Conservation (phyloP, 2,113 vertebrate species). For the Spizaetus ornatus region DNA sequence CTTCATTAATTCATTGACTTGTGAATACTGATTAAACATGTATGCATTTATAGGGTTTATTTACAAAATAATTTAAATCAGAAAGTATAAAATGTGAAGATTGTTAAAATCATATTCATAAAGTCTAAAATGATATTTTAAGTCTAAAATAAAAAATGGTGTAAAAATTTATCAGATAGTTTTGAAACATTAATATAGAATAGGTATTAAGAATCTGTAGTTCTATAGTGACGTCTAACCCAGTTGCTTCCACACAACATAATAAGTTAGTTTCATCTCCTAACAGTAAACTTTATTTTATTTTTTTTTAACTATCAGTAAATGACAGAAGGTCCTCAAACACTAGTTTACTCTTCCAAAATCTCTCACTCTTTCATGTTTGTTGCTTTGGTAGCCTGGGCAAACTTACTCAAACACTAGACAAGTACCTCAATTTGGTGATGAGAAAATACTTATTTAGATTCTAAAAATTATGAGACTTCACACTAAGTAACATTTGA, state of each 20-base stretch:
- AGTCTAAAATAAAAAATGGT: not conserved
- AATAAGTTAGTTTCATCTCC: not conserved
- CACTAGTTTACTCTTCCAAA: not conserved
- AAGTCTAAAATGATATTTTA: not conserved
- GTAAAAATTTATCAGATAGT: not conserved
- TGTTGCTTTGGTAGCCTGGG: not conserved
- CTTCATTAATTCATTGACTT: not conserved
- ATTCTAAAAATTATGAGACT: not conserved
- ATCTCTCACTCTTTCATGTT: not conserved
- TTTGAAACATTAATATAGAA: not conserved
- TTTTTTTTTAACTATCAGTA: not conserved
- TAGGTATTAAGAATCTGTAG: not conserved
- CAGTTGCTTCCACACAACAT: not conserved
- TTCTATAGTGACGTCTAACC: not conserved
- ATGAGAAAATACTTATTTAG: not conserved
- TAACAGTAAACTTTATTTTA: not conserved
- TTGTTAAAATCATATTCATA: not conserved
- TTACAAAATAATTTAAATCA: not conserved
- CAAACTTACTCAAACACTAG: not conserved
- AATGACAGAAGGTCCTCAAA: not conserved
- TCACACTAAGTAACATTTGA: not conserved
- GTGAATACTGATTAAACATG: not conserved
- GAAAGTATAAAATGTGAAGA: not conserved
- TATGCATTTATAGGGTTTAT: not conserved
- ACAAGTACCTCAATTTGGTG: not conserved